Evolutionary conservation across 2,797 vertebrate genomes (phyloP).

Genomic region (Sebastes glaucus): DNA sequence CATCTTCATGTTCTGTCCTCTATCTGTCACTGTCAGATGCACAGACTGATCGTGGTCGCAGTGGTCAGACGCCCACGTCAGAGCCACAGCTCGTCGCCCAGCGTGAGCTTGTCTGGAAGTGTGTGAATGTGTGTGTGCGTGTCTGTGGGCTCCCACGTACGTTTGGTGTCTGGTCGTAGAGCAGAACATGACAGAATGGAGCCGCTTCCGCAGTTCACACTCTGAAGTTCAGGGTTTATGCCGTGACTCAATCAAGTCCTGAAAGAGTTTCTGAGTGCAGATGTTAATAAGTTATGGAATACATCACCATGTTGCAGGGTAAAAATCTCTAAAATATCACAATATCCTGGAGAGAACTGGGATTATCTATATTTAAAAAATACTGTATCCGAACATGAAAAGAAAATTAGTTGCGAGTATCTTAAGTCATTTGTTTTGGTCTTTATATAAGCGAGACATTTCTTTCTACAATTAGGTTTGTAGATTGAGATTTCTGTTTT

Average conservation of each 20-base stretch:
- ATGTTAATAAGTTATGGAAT: conserved; percentile 10
- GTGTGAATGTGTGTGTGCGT: background rate
- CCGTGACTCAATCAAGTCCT: background rate
- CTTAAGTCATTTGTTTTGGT: background rate
- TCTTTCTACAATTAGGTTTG: background rate
- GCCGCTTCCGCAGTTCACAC: conserved; percentile 4
- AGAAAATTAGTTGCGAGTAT: background rate
- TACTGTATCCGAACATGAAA: background rate
- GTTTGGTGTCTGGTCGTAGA: background rate
- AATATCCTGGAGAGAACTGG: background rate
- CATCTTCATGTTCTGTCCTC: conserved; percentile 43
- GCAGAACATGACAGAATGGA: conserved; percentile 51
- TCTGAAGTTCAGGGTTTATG: background rate
- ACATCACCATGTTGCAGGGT: background rate
- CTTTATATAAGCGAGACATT: background rate
- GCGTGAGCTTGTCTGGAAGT: conserved; percentile 14
- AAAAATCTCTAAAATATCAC: background rate
- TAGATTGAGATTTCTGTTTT: background rate
- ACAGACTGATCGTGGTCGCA: conserved; percentile 28
- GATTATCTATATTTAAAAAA: background rate
- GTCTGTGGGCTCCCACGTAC: background rate
- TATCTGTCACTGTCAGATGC: conserved; percentile 69
- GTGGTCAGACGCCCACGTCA: conserved; percentile 28
- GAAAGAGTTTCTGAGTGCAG: background rate
- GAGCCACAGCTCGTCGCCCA: conserved; percentile 21